A percentile compares a stretch with the other conserved stretches of the same genome.
phyloP scores from a whole-genome alignment of 2,113 vertebrate genomes.

The Alethe diademata region DNA sequence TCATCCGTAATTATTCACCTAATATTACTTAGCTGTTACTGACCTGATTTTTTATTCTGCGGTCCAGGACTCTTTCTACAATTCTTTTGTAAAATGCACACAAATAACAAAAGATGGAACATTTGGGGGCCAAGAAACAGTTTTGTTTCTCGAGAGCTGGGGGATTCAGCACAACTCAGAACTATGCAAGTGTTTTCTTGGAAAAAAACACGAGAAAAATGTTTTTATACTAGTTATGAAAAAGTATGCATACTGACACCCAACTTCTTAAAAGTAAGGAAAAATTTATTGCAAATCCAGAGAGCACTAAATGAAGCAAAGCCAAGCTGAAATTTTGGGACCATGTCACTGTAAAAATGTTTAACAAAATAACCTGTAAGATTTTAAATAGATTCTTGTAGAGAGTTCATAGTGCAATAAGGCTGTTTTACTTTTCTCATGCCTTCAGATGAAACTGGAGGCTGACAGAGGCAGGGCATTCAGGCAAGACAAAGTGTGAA shows the following conservation, averaged over 20 bases:
- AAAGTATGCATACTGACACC: neutral
- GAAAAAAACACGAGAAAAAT: neutral
- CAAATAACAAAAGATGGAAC: neutral
- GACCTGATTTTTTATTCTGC: neutral
- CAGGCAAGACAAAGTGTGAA: neutral
- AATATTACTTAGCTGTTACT: neutral
- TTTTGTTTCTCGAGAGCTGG: neutral
- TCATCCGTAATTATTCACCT: neutral
- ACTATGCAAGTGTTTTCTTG: neutral
- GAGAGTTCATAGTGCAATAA: neutral
- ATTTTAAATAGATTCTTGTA: neutral
- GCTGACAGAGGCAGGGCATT: neutral
- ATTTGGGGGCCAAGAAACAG: neutral
- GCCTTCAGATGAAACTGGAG: neutral
- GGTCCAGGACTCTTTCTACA: neutral
- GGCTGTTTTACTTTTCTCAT: neutral
- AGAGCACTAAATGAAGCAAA: neutral
- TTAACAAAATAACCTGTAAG: neutral
- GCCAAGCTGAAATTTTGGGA: neutral
- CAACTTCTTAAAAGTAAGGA: neutral
- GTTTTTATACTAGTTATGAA: neutral
- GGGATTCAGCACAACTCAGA: neutral
- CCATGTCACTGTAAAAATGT: neutral
- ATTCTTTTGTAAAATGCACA: neutral
- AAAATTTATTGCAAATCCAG: neutral